Conservation (phyloP, 2,888 invertebrate species). For the Drosophila mayaguana region DNA sequence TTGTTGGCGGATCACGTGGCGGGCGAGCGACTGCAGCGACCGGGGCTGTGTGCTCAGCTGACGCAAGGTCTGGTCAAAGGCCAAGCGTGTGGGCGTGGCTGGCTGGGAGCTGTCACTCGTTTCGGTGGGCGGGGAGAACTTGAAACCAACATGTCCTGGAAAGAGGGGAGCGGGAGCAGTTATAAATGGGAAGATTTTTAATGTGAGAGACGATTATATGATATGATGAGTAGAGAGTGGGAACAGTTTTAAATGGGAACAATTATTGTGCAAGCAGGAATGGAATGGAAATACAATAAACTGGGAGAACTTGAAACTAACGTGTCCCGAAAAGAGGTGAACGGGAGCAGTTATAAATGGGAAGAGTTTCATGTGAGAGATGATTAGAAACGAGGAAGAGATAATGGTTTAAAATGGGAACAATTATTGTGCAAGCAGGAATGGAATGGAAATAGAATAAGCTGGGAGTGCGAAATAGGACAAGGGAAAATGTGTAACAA, state of each 20-base stretch:
- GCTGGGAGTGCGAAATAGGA: background rate
- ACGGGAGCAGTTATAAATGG: no score
- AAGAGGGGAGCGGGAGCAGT: background rate
- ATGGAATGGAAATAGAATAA: background rate
- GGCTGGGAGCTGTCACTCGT: conserved; percentile 2
- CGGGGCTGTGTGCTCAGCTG: conserved; percentile 73
- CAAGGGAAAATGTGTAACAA: background rate
- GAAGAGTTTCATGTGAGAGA: background rate
- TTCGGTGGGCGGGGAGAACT: conserved; percentile 55
- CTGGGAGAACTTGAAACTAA: conserved; percentile 72
- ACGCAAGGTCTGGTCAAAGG: conserved; percentile 62
- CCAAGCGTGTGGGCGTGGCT: background rate
- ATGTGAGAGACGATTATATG: no score
- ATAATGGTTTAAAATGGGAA: no score
- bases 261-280: background rate
- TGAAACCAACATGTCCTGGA: conserved; percentile 81
- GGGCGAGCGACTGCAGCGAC: conserved; percentile 77
- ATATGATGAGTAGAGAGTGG: no score
- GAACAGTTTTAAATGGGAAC: no score
- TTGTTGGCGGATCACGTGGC: conserved; percentile 79
- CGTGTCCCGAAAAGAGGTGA: conserved; percentile 68
- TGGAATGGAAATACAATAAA: background rate
- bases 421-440: background rate
- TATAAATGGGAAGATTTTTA: background rate
- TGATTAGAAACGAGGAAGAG: no score